Conservation (phyloP, 1,140 invertebrate species). For the Yoshiicerus persimilis region DNA sequence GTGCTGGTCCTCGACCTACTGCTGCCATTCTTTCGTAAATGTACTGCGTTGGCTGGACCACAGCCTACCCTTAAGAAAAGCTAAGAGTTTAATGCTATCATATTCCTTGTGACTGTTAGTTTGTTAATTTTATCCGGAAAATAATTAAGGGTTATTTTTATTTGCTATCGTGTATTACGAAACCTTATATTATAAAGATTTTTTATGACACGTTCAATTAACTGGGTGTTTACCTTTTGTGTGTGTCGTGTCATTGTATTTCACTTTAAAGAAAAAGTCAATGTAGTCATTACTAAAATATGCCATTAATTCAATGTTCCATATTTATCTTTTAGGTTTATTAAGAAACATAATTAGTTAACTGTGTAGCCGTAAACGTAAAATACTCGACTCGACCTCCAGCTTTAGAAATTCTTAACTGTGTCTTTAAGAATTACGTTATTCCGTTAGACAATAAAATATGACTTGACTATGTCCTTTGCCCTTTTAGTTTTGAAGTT, state of each 20-base stretch:
- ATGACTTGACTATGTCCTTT: not conserved
- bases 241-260: not conserved
- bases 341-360: not conserved
- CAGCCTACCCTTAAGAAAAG: not conserved
- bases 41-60: not conserved
- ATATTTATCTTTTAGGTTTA: not conserved
- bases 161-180: not conserved
- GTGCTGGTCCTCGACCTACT: slow-evolving; percentile 33
- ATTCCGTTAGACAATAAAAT: not conserved
- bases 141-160: not conserved
- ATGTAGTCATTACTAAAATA: not conserved
- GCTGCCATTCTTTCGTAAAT: slow-evolving; percentile 48
- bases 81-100: not conserved
- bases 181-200: not conserved
- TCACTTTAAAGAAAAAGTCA: not conserved
- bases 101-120: not conserved
- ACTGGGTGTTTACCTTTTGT: not conserved
- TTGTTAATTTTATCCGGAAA: not conserved
- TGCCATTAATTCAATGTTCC: not conserved
- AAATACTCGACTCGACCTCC: not conserved
- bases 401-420: not conserved
- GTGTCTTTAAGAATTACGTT: not conserved
- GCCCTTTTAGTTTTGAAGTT: not conserved
- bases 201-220: not conserved
- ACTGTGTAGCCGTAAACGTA: too few species aligned